Conservation (phyloP, 2,888 invertebrate species). For the Alcis repandata region DNA sequence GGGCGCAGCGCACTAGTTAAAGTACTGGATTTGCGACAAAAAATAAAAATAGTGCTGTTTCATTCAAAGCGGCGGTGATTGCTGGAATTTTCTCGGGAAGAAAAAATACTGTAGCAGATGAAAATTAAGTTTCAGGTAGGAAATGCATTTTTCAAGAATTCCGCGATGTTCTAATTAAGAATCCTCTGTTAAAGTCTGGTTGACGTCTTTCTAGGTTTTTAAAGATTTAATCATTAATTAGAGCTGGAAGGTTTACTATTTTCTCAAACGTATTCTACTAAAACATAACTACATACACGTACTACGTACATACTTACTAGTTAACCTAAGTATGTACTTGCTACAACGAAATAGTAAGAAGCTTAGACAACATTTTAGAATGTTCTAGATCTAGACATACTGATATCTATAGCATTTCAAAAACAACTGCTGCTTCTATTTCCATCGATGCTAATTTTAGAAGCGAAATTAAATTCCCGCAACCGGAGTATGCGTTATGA, state of each 20-base stretch:
- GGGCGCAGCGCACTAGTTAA: conserved; percentile 48
- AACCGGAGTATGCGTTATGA: not conserved
- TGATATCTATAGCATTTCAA: not conserved
- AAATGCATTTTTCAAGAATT: conserved; percentile 9
- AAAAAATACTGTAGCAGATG: conserved; percentile 48
- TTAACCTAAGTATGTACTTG: too few species aligned
- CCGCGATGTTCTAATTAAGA: conserved; percentile 14
- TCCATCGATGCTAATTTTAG: not conserved
- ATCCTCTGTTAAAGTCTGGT: not conserved
- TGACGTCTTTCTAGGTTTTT: too few species aligned
- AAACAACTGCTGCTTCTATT: not conserved
- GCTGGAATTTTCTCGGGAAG: conserved; percentile 49
- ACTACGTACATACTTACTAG: too few species aligned
- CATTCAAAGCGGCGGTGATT: conserved; percentile 58
- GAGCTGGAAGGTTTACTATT: too few species aligned
- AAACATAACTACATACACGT: too few species aligned
- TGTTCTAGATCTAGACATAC: not conserved
- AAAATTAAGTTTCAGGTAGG: conserved; percentile 26
- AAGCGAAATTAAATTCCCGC: conserved; percentile 5
- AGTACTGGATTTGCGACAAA: conserved; percentile 55
- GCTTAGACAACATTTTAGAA: too few species aligned
- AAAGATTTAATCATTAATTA: too few species aligned
- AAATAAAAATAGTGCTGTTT: conserved; percentile 51
- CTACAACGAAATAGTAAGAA: too few species aligned
- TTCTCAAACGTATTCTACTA: too few species aligned